Evolutionary conservation across 2,888 invertebrate genomes (phyloP).

Genomic region (Cephus nigrinus): DNA sequence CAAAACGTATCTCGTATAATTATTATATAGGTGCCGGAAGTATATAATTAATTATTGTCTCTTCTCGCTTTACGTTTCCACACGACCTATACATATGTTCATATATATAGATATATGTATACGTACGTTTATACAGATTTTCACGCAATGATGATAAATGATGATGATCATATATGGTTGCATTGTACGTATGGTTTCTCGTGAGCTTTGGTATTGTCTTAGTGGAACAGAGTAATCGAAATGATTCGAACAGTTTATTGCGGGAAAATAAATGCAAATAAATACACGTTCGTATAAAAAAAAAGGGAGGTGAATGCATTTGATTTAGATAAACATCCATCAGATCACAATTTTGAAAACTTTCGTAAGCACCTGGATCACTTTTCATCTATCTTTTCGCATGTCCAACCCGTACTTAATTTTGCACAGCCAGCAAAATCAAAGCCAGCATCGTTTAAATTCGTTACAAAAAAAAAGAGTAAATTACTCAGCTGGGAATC

Average conservation of each 20-base stretch:
- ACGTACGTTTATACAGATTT: conserved; percentile 24
- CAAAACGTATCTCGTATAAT: conserved; percentile 51
- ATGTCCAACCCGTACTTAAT: neutral
- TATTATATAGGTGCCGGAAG: conserved; percentile 41
- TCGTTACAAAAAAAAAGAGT: neutral
- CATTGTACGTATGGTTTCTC: conserved; percentile 51
- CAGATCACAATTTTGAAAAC: neutral
- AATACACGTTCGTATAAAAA: conserved; percentile 48
- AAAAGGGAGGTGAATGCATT: neutral
- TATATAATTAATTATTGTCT: conserved; percentile 51
- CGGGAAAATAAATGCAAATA: conserved; percentile 39
- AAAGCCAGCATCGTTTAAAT: neutral
- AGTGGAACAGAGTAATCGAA: conserved; percentile 28
- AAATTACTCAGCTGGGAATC: neutral
- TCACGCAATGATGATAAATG: conserved; percentile 27
- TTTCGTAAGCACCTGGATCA: neutral
- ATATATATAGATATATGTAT: conserved; percentile 39
- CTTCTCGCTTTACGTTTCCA: conserved; percentile 50
- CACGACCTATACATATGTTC: conserved; percentile 36
- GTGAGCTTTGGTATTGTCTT: conserved; percentile 53
- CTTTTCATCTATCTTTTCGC: neutral
- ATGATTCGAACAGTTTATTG: conserved; percentile 30
- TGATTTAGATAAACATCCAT: neutral
- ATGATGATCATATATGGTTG: conserved; percentile 18
- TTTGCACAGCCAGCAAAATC: neutral